These are phyloP conservation scores for Sclerurus mexicanus DNA, from an alignment of 2,113 vertebrate genomes.

Conservation along the genomic window DNA sequence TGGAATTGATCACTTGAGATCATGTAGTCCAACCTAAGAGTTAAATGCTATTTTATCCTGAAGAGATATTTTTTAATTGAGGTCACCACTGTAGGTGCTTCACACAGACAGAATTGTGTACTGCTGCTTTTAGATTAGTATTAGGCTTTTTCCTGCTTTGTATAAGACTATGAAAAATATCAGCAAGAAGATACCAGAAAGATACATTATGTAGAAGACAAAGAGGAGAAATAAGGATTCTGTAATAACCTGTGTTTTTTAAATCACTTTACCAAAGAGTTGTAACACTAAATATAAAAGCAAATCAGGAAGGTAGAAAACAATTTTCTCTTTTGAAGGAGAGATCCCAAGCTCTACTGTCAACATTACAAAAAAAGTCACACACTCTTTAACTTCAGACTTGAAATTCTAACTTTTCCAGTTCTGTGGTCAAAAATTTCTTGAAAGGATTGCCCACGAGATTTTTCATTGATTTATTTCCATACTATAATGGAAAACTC, in stretches of 20 bases:
- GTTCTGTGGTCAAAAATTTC: neutral
- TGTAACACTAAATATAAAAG: neutral
- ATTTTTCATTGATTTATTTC: neutral
- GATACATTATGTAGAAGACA: neutral
- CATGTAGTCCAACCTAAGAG: neutral
- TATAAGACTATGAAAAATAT: neutral
- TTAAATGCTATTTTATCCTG: neutral
- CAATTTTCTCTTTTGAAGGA: neutral
- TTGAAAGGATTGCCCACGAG: rapidly evolving
- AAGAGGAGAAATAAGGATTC: neutral
- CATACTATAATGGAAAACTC: neutral
- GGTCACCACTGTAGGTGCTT: neutral
- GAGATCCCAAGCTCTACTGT: neutral
- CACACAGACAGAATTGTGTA: neutral
- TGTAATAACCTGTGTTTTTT: neutral
- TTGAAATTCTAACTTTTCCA: neutral
- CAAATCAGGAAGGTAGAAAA: neutral
- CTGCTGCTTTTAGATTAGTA: neutral
- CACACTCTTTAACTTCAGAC: neutral
- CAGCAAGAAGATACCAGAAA: neutral
- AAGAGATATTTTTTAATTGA: neutral
- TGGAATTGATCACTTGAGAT: neutral
- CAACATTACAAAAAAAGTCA: neutral
- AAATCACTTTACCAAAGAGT: neutral
- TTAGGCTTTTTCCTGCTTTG: neutral